phyloP scores from a whole-genome alignment of 2,797 vertebrate species.

The Bucorvus abyssinicus region DNA sequence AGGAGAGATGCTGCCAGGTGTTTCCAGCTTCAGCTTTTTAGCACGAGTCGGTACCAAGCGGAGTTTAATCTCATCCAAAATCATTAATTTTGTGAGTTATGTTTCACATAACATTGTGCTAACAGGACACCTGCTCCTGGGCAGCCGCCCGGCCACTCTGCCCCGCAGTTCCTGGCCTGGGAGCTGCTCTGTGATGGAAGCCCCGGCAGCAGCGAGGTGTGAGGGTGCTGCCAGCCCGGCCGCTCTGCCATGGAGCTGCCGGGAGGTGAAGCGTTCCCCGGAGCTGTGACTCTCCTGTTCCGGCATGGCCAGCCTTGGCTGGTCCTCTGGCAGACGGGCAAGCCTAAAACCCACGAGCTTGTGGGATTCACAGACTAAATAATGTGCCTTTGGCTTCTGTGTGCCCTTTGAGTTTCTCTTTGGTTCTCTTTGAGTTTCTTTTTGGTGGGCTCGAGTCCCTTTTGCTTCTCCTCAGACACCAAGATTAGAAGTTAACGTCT shows the following conservation, averaged over 20 bases:
- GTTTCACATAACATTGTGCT: neutral
- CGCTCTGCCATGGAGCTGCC: neutral
- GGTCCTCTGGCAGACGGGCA: accelerated
- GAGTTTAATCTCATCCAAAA: neutral
- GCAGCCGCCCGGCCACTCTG: neutral
- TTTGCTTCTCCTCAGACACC: neutral
- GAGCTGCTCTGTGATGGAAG: neutral
- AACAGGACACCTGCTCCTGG: accelerated
- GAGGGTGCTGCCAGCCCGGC: neutral
- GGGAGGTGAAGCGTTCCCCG: accelerated
- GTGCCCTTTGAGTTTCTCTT: neutral
- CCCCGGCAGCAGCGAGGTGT: neutral
- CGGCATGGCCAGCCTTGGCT: neutral
- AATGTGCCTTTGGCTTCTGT: neutral
- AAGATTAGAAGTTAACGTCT: neutral
- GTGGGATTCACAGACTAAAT: neutral
- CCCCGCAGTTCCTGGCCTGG: no score
- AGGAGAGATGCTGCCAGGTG: neutral
- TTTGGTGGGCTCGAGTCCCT: neutral
- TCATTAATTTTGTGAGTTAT: neutral
- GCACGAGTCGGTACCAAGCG: neutral
- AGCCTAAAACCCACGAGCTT: neutral
- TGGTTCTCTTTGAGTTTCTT: neutral
- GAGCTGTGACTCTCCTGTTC: neutral
- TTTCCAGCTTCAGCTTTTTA: neutral